phyloP scores from a whole-genome alignment of 2,888 invertebrate genomes.

The Plagodis dolabraria region DNA sequence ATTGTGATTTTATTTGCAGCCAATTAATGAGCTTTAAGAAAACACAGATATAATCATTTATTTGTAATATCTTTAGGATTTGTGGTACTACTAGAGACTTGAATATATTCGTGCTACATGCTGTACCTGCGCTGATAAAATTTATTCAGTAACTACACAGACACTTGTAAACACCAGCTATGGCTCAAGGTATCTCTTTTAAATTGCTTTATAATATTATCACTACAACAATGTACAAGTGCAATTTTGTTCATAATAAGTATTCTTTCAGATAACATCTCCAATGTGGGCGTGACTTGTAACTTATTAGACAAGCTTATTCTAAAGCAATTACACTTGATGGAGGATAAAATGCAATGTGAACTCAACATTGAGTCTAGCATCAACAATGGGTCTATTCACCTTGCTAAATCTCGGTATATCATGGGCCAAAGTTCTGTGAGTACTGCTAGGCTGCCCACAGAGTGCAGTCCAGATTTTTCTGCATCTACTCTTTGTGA shows the following conservation, averaged over 20 bases:
- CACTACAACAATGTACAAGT: too few species aligned
- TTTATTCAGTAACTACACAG: neutral
- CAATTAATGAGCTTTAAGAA: too few species aligned
- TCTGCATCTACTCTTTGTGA: slow-evolving; percentile 68
- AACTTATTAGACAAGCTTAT: slow-evolving; percentile 88
- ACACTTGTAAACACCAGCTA: neutral
- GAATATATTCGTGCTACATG: too few species aligned
- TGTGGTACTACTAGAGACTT: too few species aligned
- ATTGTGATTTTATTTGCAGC: too few species aligned
- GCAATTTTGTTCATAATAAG: neutral
- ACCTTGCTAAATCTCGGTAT: slow-evolving; percentile 91
- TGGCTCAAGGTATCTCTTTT: slow-evolving; percentile 3
- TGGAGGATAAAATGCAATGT: slow-evolving; percentile 89
- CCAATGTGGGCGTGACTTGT: slow-evolving; percentile 69
- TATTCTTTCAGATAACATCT: slow-evolving; percentile 26
- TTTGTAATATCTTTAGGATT: too few species aligned
- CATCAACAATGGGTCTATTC: slow-evolving; percentile 88
- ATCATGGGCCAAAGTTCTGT: slow-evolving; percentile 91
- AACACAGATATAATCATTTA: too few species aligned
- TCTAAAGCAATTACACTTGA: slow-evolving; percentile 88
- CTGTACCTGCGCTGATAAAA: too few species aligned
- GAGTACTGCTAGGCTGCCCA: slow-evolving; percentile 88
- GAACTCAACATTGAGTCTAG: slow-evolving; percentile 89
- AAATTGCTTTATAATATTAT: neutral
- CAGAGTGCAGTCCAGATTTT: slow-evolving; percentile 84